These are phyloP conservation scores for Coptodon bakossiorum DNA, from an alignment of 2,113 vertebrate genomes.

Conservation along the genomic window DNA sequence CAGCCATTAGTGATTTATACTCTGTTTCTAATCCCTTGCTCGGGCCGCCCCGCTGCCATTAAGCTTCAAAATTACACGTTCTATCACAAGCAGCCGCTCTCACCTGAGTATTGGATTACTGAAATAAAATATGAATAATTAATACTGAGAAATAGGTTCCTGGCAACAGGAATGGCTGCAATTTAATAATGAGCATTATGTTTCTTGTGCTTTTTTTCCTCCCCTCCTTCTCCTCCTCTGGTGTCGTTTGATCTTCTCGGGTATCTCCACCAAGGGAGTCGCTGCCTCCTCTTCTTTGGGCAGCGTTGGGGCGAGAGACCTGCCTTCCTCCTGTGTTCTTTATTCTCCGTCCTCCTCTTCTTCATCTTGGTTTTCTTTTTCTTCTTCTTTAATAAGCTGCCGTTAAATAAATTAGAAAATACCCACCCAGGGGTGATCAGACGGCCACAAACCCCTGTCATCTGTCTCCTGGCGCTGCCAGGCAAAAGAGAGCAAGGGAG, in stretches of 20 bases:
- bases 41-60: slow-evolving; percentile 78
- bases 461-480: slow-evolving; percentile 63
- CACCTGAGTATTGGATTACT: slow-evolving; percentile 99
- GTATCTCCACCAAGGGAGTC: slow-evolving; percentile 55
- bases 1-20: slow-evolving; percentile 68
- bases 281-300: slow-evolving; percentile 7
- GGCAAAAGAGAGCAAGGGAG: slow-evolving; percentile 26
- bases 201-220: slow-evolving; percentile 50
- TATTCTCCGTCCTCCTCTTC: not conserved
- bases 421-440: slow-evolving; percentile 64
- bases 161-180: slow-evolving; percentile 89
- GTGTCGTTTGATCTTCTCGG: slow-evolving; percentile 82
- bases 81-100: slow-evolving; percentile 78
- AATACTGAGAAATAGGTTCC: slow-evolving; percentile 95
- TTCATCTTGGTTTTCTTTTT: not conserved
- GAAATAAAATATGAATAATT: slow-evolving; percentile 99
- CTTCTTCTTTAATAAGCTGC: slow-evolving; percentile 48
- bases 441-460: slow-evolving; percentile 64
- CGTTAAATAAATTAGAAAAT: slow-evolving; percentile 64
- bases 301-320: slow-evolving; percentile 26
- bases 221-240: slow-evolving; percentile 31
- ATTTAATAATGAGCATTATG: slow-evolving; percentile 97
- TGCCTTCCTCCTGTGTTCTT: slow-evolving; percentile 12
- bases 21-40: slow-evolving; percentile 42
- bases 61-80: slow-evolving; percentile 88